Evolutionary conservation across 2,888 invertebrate species (phyloP).

Genomic region (Luperina testacea): DNA sequence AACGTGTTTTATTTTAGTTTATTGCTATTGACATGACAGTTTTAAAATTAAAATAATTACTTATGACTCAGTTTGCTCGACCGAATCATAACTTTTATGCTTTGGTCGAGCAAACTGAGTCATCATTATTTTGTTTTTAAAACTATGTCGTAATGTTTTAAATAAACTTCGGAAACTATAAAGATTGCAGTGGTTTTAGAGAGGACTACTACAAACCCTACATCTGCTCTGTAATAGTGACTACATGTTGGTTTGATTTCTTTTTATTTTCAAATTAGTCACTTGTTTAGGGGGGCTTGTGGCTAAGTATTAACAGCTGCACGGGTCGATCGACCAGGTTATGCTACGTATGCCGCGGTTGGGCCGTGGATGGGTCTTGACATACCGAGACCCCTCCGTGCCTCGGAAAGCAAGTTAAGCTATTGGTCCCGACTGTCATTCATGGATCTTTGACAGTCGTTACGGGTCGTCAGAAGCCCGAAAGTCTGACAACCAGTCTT

Average conservation of each 20-base stretch:
- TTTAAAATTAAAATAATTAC: neutral
- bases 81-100: neutral
- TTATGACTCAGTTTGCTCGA: neutral
- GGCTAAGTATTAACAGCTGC: neutral
- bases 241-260: neutral
- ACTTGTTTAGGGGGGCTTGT: neutral
- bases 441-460: too few species aligned
- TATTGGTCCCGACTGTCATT: too few species aligned
- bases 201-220: too few species aligned
- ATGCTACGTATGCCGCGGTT: neutral
- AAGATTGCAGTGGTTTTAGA: neutral
- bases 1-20: neutral
- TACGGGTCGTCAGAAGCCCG: too few species aligned
- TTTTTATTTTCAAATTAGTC: neutral
- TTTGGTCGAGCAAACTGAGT: neutral
- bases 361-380: neutral
- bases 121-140: neutral
- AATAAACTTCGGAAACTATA: neutral
- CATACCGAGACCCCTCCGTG: neutral
- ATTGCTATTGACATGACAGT: neutral
- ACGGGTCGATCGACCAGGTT: neutral
- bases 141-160: neutral
- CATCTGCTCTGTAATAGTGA: neutral
- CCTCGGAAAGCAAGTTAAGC: neutral
- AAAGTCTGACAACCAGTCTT: neutral